These are phyloP conservation scores for Mylabris phalerata DNA, from an alignment of 1,140 invertebrate genomes.

Conservation along the genomic window DNA sequence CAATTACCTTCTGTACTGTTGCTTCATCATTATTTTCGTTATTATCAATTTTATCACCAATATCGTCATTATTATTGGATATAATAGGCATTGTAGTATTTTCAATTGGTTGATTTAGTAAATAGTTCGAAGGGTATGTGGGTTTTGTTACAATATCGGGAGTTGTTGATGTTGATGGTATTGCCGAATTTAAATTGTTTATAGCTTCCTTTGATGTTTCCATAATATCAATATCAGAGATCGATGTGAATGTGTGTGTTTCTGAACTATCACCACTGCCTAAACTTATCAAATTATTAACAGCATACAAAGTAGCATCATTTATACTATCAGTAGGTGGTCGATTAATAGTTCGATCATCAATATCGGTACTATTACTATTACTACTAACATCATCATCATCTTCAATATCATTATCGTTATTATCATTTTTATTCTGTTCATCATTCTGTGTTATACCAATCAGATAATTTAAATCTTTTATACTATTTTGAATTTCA, in stretches of 20 bases:
- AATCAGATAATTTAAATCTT: constrained; percentile 2
- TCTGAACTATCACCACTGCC: background rate
- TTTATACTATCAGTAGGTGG: background rate
- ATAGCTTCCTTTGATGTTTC: background rate
- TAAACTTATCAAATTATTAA: background rate
- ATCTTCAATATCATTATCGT: background rate
- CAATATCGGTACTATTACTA: background rate
- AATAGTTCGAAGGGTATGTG: background rate
- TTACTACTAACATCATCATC: background rate
- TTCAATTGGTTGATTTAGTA: background rate
- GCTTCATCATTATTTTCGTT: no score
- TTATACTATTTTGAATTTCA: constrained; percentile 6
- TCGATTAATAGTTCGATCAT: no score
- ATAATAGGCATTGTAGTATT: background rate
- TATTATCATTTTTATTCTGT: constrained; percentile 1
- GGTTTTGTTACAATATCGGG: background rate
- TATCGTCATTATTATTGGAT: no score
- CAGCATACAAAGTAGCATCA: constrained; percentile 6
- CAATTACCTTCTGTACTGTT: constrained; percentile 2
- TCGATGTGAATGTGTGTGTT: background rate
- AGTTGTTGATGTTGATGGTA: background rate
- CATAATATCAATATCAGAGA: constrained; percentile 5
- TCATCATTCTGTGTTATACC: constrained; percentile 2
- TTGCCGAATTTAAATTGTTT: background rate
- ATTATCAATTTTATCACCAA: no score